Evolutionary conservation across 2,113 vertebrate genomes (phyloP).

Genomic region (Romanogobio albipinnatus): DNA sequence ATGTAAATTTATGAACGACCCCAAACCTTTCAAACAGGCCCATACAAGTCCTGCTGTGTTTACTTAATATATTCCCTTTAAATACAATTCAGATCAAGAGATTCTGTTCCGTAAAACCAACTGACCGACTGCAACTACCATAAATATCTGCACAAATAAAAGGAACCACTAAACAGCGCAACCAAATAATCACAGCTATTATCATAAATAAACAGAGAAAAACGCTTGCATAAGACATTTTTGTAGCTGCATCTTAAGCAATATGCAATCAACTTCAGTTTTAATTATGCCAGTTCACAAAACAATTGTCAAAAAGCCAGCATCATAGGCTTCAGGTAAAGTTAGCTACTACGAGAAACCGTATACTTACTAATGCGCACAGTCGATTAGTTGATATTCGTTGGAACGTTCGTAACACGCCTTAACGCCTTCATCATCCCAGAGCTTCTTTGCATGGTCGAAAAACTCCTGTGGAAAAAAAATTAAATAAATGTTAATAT

Average conservation of each 20-base stretch:
- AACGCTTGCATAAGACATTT: not conserved
- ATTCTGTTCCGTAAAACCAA: not conserved
- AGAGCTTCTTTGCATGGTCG: constrained; percentile 97
- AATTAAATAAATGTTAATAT: not conserved
- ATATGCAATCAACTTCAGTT: not conserved
- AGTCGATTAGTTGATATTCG: constrained; percentile 98
- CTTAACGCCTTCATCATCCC: constrained; percentile 98
- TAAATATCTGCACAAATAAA: not conserved
- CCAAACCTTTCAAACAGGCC: not conserved
- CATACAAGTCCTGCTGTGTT: not conserved
- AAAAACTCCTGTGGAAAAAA: constrained; percentile 91
- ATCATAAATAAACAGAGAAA: not conserved
- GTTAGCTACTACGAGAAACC: not conserved
- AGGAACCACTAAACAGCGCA: not conserved
- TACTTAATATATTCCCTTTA: not conserved
- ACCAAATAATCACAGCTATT: not conserved
- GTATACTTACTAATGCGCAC: constrained; percentile 95
- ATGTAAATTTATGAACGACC: not conserved
- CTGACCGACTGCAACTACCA: not conserved
- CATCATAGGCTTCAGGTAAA: not conserved
- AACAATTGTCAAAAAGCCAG: not conserved
- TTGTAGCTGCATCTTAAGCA: not conserved
- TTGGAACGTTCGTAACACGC: constrained; percentile 97
- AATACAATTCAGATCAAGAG: not conserved
- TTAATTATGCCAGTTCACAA: not conserved